Percentiles rank a stretch among this genome's conserved stretches.
Conservation (phyloP, 1,140 invertebrate species). For the silkworm (Bombyx mori) region ASM3026992v2 NC_085128.1:7355501-7356000, state of each 20-base stretch:
- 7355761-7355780: conserved; percentile 54
- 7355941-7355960: conserved; percentile 36
- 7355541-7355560: too few relatives aligned
- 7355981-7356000: conserved; percentile 61
- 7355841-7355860: conserved; percentile 34
- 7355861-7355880: conserved; percentile 51
- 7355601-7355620: conserved; percentile 20
- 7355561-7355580: conserved; percentile 11
- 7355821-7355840: conserved; percentile 11
- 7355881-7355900: conserved; percentile 48
- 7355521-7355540: too few relatives aligned
- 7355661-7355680: conserved; percentile 63
- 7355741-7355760: conserved; percentile 34
- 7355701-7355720: conserved; percentile 27
- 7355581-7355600: conserved; percentile 50
- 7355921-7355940: conserved; percentile 43
- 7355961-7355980: conserved; percentile 46
- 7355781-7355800: conserved; percentile 26
- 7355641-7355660: conserved; percentile 67
- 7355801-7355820: conserved; percentile 9
- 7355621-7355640: conserved; percentile 59
- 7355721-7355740: conserved; percentile 29
- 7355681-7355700: conserved; percentile 66
- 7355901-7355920: conserved; percentile 37
- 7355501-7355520: too few relatives aligned